Base-by-base conservation (phyloP, 2,797 vertebrate genomes). In the Salarias fasciatus region DNA sequence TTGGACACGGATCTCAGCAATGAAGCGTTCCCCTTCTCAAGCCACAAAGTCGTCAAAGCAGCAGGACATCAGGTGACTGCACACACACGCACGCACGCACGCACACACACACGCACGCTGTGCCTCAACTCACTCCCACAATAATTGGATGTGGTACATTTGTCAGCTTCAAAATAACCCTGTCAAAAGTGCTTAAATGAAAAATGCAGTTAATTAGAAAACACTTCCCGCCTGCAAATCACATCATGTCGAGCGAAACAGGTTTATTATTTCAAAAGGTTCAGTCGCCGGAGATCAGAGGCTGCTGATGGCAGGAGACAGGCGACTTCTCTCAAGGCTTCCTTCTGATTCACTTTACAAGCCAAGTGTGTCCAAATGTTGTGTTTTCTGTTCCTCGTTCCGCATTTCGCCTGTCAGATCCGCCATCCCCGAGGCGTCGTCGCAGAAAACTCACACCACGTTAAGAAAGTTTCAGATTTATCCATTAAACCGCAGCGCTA, bases 1-100 rank as follows among this genome's bases (percentile, higher is more conserved):
- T 82, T 99, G 0, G 93, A 97, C 35, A 63, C 93, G 0, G 96
- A 99, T 83, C 93, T 99, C 75, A 95, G 94, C 80, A 91, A 97
- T 0, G 90, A 96, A 12, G 94, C 94, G 10, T 99, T 99, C 71
- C 95, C 96, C 0, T 99, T 99, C 91, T 99, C 96, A 12, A 94
- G 94, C 1, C 97, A 99, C 90, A 94, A 93, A 80, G 82, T 98
- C 33, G 91, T 93, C 57, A 91, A 28, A 0, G 95, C 94, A 0
- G 94, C 93, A 0, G 95, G 95, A 54, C 94, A 95, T 85, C 86
- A 82, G 94, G 97, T 98, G 88, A 84, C 88, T 50, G 40, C 13
- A 44, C 33, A 49, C 5, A 49, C 28, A 24, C n/a, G n/a, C n/a
- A n/a, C n/a, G n/a, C n/a, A n/a, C 37, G 42, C 43, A 30, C 61